phyloP scores from a whole-genome alignment of 2,888 invertebrate species.

The Tipula helvola region DNA sequence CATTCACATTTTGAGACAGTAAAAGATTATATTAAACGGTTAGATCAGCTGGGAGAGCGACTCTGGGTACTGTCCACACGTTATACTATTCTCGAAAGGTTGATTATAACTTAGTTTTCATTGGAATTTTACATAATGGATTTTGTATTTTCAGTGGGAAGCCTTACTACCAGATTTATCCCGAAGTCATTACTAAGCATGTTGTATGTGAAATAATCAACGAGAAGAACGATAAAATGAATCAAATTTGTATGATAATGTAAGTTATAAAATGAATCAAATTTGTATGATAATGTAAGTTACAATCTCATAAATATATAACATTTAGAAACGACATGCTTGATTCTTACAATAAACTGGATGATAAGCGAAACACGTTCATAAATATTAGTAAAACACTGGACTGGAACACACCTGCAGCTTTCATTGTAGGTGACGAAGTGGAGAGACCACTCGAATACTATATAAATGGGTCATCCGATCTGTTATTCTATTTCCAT shows the following conservation, averaged over 20 bases:
- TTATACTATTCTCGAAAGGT: slow-evolving; percentile 5
- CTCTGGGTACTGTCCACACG: background rate
- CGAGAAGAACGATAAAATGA: background rate
- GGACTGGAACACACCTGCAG: background rate
- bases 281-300: background rate
- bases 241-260: background rate
- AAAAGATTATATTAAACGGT: background rate
- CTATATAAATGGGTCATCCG: background rate
- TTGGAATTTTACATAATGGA: background rate
- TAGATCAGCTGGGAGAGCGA: background rate
- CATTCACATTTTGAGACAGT: background rate
- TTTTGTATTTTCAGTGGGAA: background rate
- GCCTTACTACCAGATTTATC: background rate
- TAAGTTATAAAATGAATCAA: background rate
- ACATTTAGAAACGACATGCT: background rate
- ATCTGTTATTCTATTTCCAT: background rate
- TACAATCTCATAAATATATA: background rate
- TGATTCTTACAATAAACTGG: background rate
- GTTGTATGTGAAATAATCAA: slow-evolving; percentile 4
- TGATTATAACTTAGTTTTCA: background rate
- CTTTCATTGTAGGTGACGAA: background rate
- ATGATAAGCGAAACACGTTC: background rate
- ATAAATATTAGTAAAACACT: background rate
- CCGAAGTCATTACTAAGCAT: background rate
- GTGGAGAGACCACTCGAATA: background rate